Conservation (phyloP, 2,113 vertebrate genomes). For the Bungarus multicinctus region DNA sequence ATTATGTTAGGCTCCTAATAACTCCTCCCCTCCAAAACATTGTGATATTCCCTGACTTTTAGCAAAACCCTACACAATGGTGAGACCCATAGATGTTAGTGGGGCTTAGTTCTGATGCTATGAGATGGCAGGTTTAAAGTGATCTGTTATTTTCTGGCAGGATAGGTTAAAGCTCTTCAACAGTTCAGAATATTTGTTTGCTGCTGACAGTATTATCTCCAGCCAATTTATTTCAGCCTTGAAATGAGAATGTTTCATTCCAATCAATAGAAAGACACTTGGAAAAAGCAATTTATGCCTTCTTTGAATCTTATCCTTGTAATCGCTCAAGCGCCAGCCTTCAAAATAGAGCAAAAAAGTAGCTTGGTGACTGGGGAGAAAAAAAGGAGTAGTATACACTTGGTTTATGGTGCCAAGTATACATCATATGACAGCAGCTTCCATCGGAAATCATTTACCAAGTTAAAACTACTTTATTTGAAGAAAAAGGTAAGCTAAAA, state of each 20-base stretch:
- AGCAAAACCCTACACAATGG: background rate
- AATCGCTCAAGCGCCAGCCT: background rate
- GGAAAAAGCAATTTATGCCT: background rate
- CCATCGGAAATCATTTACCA: background rate
- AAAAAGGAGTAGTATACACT: background rate
- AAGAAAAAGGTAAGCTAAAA: background rate
- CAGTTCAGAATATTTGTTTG: constrained; percentile 15
- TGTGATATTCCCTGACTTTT: background rate
- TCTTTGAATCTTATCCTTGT: background rate
- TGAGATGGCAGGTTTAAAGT: background rate
- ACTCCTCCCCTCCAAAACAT: background rate
- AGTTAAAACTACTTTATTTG: background rate
- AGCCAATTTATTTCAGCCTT: constrained; percentile 21
- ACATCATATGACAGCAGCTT: background rate
- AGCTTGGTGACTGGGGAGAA: no score
- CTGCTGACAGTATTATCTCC: background rate
- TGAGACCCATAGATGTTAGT: background rate
- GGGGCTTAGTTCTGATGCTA: background rate
- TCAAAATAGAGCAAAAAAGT: background rate
- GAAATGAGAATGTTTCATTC: background rate
- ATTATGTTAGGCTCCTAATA: background rate
- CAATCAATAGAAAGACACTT: background rate
- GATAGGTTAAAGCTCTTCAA: background rate
- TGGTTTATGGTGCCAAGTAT: background rate
- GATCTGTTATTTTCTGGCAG: background rate